Evolutionary conservation across 2,797 vertebrate species (phyloP).

Genomic region (Syngnathus acus): DNA sequence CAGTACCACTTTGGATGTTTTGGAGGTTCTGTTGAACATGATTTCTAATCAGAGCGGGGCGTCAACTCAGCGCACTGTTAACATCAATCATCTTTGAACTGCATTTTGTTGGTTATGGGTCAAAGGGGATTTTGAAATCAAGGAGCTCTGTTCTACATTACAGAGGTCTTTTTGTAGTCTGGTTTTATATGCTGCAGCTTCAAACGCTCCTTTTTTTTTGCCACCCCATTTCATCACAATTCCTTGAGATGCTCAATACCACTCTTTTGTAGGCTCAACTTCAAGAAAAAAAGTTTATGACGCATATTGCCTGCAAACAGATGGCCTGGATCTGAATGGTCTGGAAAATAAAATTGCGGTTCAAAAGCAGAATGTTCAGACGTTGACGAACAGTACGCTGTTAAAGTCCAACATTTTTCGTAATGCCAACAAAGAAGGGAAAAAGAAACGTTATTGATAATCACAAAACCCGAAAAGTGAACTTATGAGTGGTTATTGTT

Average conservation of each 20-base stretch:
- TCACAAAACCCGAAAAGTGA: background rate
- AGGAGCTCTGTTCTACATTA: background rate
- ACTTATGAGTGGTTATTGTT: background rate
- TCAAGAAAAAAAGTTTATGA: background rate
- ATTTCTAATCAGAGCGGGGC: background rate
- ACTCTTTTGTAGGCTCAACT: background rate
- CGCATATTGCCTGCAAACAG: background rate
- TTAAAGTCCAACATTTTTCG: background rate
- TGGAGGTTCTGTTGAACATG: background rate
- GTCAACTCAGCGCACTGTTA: background rate
- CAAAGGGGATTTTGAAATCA: background rate
- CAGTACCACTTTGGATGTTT: background rate
- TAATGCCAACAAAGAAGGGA: background rate
- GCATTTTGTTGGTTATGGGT: background rate
- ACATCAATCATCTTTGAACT: background rate
- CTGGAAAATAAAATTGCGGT: background rate
- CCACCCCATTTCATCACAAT: background rate
- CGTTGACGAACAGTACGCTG: background rate
- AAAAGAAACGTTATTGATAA: background rate
- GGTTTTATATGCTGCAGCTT: background rate
- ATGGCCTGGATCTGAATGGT: background rate
- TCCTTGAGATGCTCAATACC: background rate
- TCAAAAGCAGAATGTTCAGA: background rate
- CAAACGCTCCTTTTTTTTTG: background rate
- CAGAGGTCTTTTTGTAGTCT: background rate